Evolutionary conservation across 2,797 vertebrate species (phyloP).

Genomic region (Gambusia yucatana): DNA sequence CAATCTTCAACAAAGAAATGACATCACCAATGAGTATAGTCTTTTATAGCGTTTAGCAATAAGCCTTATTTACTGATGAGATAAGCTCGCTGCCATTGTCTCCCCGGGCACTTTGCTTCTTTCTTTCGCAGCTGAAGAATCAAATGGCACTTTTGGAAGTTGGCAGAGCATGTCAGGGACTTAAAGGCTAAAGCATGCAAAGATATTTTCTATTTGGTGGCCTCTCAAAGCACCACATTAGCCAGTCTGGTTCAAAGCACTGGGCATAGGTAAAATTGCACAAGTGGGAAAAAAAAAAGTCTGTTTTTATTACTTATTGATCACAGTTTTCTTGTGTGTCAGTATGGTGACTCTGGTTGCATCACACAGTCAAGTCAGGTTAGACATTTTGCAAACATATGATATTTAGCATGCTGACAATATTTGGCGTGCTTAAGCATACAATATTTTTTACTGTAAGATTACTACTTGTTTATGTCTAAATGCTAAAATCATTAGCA

Average conservation of each 20-base stretch:
- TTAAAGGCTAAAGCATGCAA: conserved; percentile 86
- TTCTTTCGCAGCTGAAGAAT: conserved; percentile 82
- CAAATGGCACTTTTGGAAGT: conserved; percentile 89
- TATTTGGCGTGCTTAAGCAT: not conserved
- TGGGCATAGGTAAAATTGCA: conserved; percentile 78
- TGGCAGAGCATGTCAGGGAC: conserved; percentile 88
- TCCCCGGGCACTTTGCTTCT: conserved; percentile 84
- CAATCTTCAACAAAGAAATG: conserved; percentile 84
- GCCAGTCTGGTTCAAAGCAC: conserved; percentile 83
- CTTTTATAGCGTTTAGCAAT: conserved; percentile 85
- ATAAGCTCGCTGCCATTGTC: conserved; percentile 87
- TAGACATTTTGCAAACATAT: not conserved
- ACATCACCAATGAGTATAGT: conserved; percentile 89
- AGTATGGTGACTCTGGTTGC: not conserved
- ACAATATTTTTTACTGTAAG: not conserved
- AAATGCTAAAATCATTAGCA: not conserved
- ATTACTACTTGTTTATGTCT: not conserved
- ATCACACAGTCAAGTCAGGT: not conserved
- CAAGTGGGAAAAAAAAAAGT: conserved; percentile 9
- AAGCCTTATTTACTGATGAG: conserved; percentile 91
- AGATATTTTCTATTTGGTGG: conserved; percentile 86
- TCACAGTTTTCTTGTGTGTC: not conserved
- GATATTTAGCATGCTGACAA: not conserved
- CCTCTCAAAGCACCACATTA: conserved; percentile 80
- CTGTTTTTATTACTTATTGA: not conserved